Percentiles rank a stretch among this genome's conserved stretches.
phyloP scores from a whole-genome alignment of 2,888 invertebrate genomes.

The Cataglyphis albicans region DNA sequence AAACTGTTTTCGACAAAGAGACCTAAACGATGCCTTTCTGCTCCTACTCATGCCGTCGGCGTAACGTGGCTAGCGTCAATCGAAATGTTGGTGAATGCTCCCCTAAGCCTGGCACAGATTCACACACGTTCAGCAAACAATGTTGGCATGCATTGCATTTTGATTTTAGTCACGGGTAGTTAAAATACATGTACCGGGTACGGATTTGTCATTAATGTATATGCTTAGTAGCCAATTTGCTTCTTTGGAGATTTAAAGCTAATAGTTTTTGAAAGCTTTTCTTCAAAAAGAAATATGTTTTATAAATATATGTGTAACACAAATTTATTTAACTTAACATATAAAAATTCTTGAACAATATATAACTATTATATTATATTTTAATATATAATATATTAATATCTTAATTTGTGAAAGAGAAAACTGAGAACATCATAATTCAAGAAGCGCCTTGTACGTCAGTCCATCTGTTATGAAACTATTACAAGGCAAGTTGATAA shows the following conservation, averaged over 20 bases:
- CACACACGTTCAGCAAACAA: neutral
- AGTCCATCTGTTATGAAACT: neutral
- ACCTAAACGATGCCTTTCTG: constrained; percentile 80
- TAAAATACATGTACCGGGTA: neutral
- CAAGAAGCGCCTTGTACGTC: neutral
- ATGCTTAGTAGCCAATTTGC: neutral
- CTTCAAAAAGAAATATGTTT: neutral
- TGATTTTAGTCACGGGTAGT: constrained; percentile 8
- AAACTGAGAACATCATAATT: neutral
- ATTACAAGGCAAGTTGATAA: neutral
- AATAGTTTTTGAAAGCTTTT: neutral
- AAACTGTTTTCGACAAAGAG: constrained; percentile 81
- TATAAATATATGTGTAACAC: neutral
- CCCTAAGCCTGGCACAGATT: constrained; percentile 32
- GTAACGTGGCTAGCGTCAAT: constrained; percentile 41
- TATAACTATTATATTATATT: neutral
- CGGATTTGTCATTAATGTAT: neutral
- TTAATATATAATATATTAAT: neutral
- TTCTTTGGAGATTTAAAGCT: neutral
- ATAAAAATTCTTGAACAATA: neutral
- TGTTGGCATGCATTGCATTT: neutral
- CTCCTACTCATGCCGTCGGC: constrained; percentile 51
- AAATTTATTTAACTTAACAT: neutral
- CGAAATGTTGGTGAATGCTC: constrained; percentile 27
- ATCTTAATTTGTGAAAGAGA: neutral